phyloP scores from a whole-genome alignment of 2,888 invertebrate genomes.

The Phengaris alcon region DNA sequence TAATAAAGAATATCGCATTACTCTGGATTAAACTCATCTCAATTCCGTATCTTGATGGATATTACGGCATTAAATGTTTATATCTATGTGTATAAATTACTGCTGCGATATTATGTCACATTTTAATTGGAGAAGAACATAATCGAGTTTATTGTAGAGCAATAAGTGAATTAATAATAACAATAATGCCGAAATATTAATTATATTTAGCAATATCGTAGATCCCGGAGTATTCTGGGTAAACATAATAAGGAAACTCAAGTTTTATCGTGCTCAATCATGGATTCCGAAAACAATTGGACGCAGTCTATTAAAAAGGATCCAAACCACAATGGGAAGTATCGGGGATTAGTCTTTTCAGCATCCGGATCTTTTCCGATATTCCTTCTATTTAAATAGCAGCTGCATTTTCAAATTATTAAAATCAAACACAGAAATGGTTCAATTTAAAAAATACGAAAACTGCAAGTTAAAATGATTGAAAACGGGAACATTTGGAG shows the following conservation, averaged over 20 bases:
- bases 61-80: slow-evolving; percentile 28
- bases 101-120: slow-evolving; percentile 8
- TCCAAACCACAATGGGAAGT: background rate
- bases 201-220: background rate
- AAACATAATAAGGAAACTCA: slow-evolving; percentile 9
- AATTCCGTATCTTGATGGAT: slow-evolving; percentile 27
- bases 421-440: slow-evolving; percentile 2
- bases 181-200: background rate
- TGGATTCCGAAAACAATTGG: slow-evolving; percentile 5
- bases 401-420: background rate
- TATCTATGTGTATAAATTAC: slow-evolving; percentile 25
- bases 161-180: slow-evolving; percentile 1
- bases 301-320: slow-evolving; percentile 16
- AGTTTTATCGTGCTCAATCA: slow-evolving; percentile 13
- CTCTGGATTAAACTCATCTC: slow-evolving; percentile 26
- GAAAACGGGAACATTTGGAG: slow-evolving; percentile 15
- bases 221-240: background rate
- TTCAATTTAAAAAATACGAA: background rate
- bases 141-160: slow-evolving; percentile 18
- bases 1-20: slow-evolving; percentile 28
- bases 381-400: background rate
- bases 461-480: background rate
- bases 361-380: background rate
- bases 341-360: slow-evolving; percentile 17
- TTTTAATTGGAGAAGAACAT: slow-evolving; percentile 27